phyloP scores from a whole-genome alignment of 2,797 vertebrate genomes.

The Champsocephalus esox region DNA sequence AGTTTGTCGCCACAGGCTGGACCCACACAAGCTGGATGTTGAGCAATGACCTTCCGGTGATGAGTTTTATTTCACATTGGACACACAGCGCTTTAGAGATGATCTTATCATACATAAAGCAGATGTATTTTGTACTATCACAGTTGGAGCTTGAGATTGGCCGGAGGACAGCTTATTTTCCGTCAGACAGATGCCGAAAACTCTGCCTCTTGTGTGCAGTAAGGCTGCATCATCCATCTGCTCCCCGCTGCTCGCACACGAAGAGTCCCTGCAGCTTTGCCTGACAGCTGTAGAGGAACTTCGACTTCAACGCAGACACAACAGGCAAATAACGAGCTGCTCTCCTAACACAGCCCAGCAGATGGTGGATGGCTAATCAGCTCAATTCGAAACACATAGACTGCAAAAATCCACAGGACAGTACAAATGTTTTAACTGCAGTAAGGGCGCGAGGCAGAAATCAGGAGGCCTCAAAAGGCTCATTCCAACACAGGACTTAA shows the following conservation, averaged over 20 bases:
- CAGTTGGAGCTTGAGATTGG: conserved; percentile 43
- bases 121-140: conserved; percentile 42
- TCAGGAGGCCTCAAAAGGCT: conserved; percentile 45
- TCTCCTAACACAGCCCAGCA: conserved; percentile 63
- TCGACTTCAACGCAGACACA: conserved; percentile 45
- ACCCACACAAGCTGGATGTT: not conserved
- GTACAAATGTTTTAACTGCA: conserved; percentile 52
- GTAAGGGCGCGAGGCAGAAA: conserved; percentile 21
- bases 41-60: conserved; percentile 16
- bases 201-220: conserved; percentile 51
- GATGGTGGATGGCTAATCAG: conserved; percentile 76
- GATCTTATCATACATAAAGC: conserved; percentile 25
- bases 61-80: conserved; percentile 20
- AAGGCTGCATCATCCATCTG: conserved; percentile 56
- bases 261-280: conserved; percentile 63
- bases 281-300: conserved; percentile 63
- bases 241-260: conserved; percentile 49
- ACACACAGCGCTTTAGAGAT: conserved; percentile 17
- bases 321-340: conserved; percentile 67
- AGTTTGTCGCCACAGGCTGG: not conserved
- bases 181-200: conserved; percentile 48
- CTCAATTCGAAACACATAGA: conserved; percentile 44
- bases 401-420: conserved; percentile 62
- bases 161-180: conserved; percentile 54
- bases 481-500: conserved; percentile 7